Percentiles rank a stretch among this genome's conserved stretches.
phyloP scores from a whole-genome alignment of 2,113 vertebrate genomes.

The Campylomormyrus numenius region DNA sequence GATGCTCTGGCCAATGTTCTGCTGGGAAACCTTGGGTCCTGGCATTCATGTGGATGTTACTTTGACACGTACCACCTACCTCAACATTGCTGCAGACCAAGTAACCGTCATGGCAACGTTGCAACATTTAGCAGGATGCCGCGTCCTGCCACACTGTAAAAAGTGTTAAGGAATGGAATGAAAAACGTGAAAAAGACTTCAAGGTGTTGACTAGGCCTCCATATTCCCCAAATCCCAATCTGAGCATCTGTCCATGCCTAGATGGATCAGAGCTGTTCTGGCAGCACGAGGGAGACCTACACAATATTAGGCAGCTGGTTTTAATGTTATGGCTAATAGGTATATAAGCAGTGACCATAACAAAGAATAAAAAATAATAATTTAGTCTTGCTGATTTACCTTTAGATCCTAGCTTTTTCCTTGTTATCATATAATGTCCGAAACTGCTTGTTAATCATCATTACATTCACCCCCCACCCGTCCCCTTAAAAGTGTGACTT shows the following conservation, averaged over 20 bases:
- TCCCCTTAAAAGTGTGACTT: neutral
- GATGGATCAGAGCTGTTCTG: neutral
- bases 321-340: neutral
- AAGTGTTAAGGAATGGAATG: neutral
- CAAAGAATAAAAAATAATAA: neutral
- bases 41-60: neutral
- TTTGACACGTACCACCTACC: neutral
- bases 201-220: neutral
- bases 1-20: neutral
- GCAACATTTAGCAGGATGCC: neutral
- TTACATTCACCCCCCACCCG: neutral
- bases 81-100: neutral
- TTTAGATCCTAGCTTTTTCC: neutral
- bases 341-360: neutral
- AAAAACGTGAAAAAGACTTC: neutral
- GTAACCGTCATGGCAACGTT: neutral
- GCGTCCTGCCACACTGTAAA: neutral
- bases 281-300: neutral
- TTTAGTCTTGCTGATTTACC: neutral
- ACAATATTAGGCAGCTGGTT: neutral
- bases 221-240: neutral
- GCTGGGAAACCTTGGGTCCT: neutral
- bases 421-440: neutral
- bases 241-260: neutral
- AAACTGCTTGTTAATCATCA: neutral